Percentiles rank a stretch among this genome's conserved stretches.
phyloP scores from a whole-genome alignment of 2,888 invertebrate species.

The Hirtodrosophila duncani region DNA sequence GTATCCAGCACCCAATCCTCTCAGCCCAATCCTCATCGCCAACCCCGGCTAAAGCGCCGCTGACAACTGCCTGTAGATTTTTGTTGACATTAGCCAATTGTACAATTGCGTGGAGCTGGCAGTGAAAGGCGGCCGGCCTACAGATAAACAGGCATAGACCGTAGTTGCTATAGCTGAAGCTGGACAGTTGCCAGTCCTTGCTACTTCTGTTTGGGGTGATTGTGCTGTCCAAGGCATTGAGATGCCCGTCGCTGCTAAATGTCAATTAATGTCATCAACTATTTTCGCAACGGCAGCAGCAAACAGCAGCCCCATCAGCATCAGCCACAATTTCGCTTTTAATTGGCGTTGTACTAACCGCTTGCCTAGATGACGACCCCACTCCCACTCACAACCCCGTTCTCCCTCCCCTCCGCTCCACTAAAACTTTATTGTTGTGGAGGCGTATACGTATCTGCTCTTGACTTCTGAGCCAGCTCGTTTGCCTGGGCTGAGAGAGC shows the following conservation, averaged over 20 bases:
- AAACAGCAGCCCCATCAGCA: conserved; percentile 1
- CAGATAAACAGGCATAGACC: too few species aligned
- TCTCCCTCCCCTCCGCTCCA: neutral
- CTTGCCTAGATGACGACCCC: conserved; percentile 34
- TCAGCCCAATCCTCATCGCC: too few species aligned
- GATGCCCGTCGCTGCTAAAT: conserved; percentile 74
- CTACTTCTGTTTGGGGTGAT: conserved; percentile 56
- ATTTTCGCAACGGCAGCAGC: neutral
- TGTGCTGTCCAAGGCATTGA: conserved; percentile 69
- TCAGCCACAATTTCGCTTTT: conserved; percentile 71
- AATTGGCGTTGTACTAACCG: conserved; percentile 57
- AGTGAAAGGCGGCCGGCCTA: conserved; percentile 71
- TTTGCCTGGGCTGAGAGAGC: neutral
- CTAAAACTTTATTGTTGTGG: conserved; percentile 13
- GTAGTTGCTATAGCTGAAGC: conserved; percentile 21
- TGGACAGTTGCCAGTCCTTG: neutral
- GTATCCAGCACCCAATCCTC: conserved; percentile 22
- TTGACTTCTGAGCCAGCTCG: conserved; percentile 46
- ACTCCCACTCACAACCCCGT: neutral
- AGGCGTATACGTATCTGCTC: conserved; percentile 41
- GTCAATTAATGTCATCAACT: conserved; percentile 75
- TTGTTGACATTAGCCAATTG: conserved; percentile 70
- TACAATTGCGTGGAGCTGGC: conserved; percentile 64
- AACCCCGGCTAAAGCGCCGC: conserved; percentile 47
- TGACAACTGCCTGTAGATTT: conserved; percentile 70